Conservation (phyloP, 2,888 invertebrate genomes). For the Harmothoe impar region DNA sequence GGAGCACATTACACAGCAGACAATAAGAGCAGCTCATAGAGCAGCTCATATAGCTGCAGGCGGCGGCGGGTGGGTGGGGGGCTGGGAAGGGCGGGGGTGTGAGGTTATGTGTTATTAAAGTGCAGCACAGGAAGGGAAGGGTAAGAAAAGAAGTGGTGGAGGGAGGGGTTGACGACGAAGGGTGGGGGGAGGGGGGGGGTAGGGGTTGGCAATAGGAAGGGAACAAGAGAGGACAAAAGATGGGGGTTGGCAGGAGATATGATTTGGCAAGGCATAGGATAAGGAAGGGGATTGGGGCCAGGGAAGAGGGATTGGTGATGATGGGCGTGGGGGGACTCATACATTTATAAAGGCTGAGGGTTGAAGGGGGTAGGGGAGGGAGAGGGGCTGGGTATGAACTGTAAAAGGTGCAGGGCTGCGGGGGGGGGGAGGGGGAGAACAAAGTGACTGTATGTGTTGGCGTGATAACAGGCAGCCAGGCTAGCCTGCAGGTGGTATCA, state of each 20-base stretch:
- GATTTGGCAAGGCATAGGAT: background rate
- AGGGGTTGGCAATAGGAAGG: background rate
- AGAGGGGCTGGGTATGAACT: background rate
- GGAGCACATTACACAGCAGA: slow-evolving; percentile 40
- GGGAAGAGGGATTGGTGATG: background rate
- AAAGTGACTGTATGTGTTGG: background rate
- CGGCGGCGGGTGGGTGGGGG: too few relatives aligned
- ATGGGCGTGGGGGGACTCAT: background rate
- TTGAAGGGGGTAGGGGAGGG: background rate
- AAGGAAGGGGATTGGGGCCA: background rate
- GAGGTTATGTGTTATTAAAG: background rate
- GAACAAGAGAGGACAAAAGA: background rate
- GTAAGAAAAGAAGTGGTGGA: too few relatives aligned
- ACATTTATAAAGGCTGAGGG: background rate
- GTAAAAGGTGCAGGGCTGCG: background rate
- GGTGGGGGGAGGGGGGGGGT: background rate
- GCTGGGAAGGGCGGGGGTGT: too few relatives aligned
- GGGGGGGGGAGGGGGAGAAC: background rate
- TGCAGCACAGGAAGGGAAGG: background rate
- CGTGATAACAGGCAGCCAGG: background rate
- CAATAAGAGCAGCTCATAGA: slow-evolving; percentile 18
- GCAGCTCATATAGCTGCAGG: slow-evolving; percentile 6
- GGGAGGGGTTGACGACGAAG: too few relatives aligned
- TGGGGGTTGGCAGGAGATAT: background rate
- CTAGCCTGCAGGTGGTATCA: slow-evolving; percentile 30